Evolutionary conservation across 1,140 invertebrate genomes (phyloP), one percentile per base, ranked within the genome.

Genomic region (Eufriesea mexicana): DNA sequence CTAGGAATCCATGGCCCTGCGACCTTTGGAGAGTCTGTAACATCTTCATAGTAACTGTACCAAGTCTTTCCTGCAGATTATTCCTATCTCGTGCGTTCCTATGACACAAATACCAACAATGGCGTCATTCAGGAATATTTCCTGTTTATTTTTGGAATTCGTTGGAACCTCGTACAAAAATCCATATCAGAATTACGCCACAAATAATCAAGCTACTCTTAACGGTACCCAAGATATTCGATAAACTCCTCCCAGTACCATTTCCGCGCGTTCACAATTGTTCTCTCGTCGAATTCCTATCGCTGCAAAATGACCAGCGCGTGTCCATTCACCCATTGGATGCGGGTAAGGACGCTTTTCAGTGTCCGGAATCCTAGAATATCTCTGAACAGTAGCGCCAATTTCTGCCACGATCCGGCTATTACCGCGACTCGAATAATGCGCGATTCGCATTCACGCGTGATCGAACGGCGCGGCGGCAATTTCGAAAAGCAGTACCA

Each of bases 391-490:
- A 49, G 71, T 16, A 45, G n/a, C 45, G 57, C 14, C 78, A 74
- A 74, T 80, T 80, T 74, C 78, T 28, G 12, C 45, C 23, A 20
- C 42, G 79, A 42, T 51, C n/a, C 42, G 51, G n/a, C 51, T 7
- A 76, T 76, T 77, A 70, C 47, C 28, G 28, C 23, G 16, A 25
- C 51, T n/a, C 51, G 45, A 67, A 84, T 87, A 87, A 86, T 78
- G 67, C 72, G 81, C 85, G 84, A 87, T 87, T 87, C 86, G 67
- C 73, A 87, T 87, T 86, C 85, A 86, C 10, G 6, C 59, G 45
- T 67, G 67, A 72, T 86, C 71, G 75, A 68, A 47, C 49, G 75
- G 59, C 57, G 59, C 64, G 20, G 62, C 49, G 71, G 54, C 45
- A 57, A 77, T 87, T 86, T 86, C 79, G 85, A 72, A 87, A 86